Percentiles rank a stretch among this genome's conserved stretches.
Conservation (phyloP, 2,797 vertebrate genomes). For the Ciconia nigra region DNA sequence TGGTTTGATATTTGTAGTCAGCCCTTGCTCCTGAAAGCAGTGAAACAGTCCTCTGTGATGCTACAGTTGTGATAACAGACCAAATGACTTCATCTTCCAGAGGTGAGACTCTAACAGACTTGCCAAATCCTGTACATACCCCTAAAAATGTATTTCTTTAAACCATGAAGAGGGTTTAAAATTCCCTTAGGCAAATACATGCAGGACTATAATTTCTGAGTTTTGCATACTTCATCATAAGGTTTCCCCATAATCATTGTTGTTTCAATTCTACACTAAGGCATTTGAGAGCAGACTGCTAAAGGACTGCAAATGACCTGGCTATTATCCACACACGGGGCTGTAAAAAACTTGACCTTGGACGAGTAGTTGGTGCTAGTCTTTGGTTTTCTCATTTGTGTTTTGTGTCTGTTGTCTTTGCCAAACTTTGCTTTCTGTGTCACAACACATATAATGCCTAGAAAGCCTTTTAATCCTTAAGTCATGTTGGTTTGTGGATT, state of each 20-base stretch:
- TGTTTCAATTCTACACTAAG: not conserved
- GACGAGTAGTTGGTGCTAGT: not conserved
- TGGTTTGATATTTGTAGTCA: slow-evolving; percentile 52
- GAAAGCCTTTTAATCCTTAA: not conserved
- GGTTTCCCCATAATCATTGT: not conserved
- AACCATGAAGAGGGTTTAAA: not conserved
- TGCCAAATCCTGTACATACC: not conserved
- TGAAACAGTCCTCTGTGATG: not conserved
- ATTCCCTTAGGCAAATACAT: not conserved
- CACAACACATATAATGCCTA: not conserved
- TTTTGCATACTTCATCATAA: not conserved
- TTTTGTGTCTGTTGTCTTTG: not conserved
- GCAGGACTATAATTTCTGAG: not conserved
- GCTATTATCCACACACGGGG: not conserved
- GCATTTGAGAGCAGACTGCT: not conserved
- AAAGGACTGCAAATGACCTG: not conserved
- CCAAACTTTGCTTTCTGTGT: not conserved
- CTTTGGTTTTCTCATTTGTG: not conserved
- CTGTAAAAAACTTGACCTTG: not conserved
- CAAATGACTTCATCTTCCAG: not conserved
- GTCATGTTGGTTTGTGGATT: not conserved
- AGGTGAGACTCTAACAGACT: not conserved
- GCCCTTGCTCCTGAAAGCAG: not conserved
- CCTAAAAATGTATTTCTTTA: not conserved
- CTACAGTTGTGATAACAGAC: not conserved